Conservation (phyloP, 1,140 invertebrate species). For the Pseudachorutes palmiensis region DNA sequence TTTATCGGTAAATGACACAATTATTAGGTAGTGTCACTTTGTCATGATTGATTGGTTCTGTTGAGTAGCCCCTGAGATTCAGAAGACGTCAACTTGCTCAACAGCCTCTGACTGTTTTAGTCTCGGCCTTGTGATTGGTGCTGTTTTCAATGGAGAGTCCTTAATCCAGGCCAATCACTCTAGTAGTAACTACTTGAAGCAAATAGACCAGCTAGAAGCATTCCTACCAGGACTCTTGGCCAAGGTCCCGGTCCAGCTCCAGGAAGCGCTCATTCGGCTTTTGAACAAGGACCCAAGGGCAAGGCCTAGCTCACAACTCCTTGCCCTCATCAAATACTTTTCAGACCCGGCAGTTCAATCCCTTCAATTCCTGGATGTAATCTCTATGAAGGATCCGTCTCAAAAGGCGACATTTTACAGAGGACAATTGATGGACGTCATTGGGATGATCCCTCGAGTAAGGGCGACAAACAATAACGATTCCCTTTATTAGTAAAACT, state of each 20-base stretch:
- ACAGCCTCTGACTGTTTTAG: slow-evolving; percentile 91
- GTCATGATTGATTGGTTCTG: too few species aligned
- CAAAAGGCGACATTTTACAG: slow-evolving; percentile 86
- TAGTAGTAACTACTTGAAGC: slow-evolving; percentile 70
- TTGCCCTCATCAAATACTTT: slow-evolving; percentile 37
- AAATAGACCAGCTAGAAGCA: slow-evolving; percentile 21
- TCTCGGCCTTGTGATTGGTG: slow-evolving; percentile 81
- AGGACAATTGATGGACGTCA: slow-evolving; percentile 69
- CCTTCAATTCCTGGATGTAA: slow-evolving; percentile 67
- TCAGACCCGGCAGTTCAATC: slow-evolving; percentile 30
- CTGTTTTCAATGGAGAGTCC: slow-evolving; percentile 82
- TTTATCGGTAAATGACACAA: slow-evolving; percentile 68
- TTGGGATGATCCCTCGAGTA: slow-evolving; percentile 85
- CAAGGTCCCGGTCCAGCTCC: slow-evolving; percentile 27
- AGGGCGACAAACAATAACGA: too few species aligned
- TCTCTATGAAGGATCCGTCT: slow-evolving; percentile 79
- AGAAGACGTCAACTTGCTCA: slow-evolving; percentile 69
- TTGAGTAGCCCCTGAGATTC: slow-evolving; percentile 73
- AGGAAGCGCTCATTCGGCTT: slow-evolving; percentile 31
- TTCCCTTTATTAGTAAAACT: background rate
- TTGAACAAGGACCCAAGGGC: slow-evolving; percentile 27
- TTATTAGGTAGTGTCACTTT: too few species aligned
- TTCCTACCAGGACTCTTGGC: slow-evolving; percentile 20
- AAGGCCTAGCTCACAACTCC: slow-evolving; percentile 32
- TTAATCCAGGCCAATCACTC: slow-evolving; percentile 83